Evolutionary conservation across 2,797 vertebrate species (phyloP), one percentile per base, ranked within the genome.

Genomic region (Amblyraja radiata): DNA sequence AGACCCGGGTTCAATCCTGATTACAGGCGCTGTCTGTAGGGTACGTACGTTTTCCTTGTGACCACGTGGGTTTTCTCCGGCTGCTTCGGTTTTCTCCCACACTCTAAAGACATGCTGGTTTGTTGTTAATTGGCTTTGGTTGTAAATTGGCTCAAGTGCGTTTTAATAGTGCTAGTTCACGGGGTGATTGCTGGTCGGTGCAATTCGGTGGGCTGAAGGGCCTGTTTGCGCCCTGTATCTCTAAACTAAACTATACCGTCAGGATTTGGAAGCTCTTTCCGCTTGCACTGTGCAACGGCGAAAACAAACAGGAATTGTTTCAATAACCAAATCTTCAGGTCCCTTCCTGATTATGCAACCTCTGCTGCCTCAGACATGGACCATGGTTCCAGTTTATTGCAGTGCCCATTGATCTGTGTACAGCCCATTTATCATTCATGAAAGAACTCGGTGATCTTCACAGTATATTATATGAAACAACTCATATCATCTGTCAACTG

Each of bases 391-490:
- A 96, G 95, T 96, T 97, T 97, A 97, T 96, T 96, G 96, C 95
- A 95, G 96, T 95, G 96, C 95, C 95, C 97, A 97, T 97, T 97
- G 97, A 97, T 97, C 97, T 98, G 97, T 97, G 96, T 97, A 96
- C 96, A 97, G 97, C 97, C 96, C 97, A 97, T 98, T 97, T 97
- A 97, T 97, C 97, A 98, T 97, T 97, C 97, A 97, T 97, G 97
- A 97, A 97, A 97, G 96, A 96, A 97, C 97, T 96, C 96, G 96
- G 97, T 97, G 97, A 98, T 98, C 97, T 97, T 98, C 97, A 97
- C 97, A 98, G 97, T 98, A 96, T 97, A 98, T 98, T 97, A 97
- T 97, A 97, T 97, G 97, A 97, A 98, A 97, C 97, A 97, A 97
- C 97, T 97, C 96, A 97, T 97, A 97, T 98, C 97, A 97, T 97